These are phyloP conservation scores for Caenorhabditis becei DNA, from an alignment of 2,888 invertebrate species.

Conservation along the genomic window DNA sequence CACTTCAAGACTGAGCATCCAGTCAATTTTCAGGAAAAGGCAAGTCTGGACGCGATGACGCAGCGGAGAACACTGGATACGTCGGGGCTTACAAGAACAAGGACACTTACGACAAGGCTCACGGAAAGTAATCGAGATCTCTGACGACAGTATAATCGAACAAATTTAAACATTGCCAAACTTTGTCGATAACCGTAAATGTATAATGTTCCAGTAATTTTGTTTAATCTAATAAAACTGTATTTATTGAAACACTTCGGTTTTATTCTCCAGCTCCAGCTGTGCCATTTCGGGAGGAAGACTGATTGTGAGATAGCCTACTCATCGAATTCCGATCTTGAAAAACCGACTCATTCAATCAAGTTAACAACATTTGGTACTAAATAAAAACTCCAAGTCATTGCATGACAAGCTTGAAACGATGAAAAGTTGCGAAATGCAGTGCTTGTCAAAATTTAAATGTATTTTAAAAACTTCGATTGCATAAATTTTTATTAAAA, in stretches of 20 bases:
- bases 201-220: conserved; percentile 25
- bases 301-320: too few species aligned
- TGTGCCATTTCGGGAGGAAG: too few species aligned
- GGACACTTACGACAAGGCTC: conserved; percentile 80
- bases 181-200: conserved; percentile 24
- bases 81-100: conserved; percentile 82
- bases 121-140: conserved; percentile 69
- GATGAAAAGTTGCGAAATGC: too few species aligned
- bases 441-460: too few species aligned
- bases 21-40: conserved; percentile 76
- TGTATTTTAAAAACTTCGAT: too few species aligned
- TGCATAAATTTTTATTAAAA: too few species aligned
- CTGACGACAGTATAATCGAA: conserved; percentile 17
- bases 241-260: neutral
- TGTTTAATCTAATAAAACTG: conserved; percentile 2
- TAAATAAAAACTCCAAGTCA: too few species aligned
- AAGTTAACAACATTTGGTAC: too few species aligned
- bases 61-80: conserved; percentile 78
- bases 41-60: conserved; percentile 80
- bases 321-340: too few species aligned
- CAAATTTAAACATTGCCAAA: conserved; percentile 21
- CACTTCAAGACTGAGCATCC: neutral
- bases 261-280: too few species aligned
- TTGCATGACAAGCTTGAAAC: too few species aligned
- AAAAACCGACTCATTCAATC: too few species aligned